Percentiles rank a stretch among this genome's conserved stretches.
phyloP scores from a whole-genome alignment of 2,888 invertebrate genomes.

The Caenorhabditis sp. region DNA sequence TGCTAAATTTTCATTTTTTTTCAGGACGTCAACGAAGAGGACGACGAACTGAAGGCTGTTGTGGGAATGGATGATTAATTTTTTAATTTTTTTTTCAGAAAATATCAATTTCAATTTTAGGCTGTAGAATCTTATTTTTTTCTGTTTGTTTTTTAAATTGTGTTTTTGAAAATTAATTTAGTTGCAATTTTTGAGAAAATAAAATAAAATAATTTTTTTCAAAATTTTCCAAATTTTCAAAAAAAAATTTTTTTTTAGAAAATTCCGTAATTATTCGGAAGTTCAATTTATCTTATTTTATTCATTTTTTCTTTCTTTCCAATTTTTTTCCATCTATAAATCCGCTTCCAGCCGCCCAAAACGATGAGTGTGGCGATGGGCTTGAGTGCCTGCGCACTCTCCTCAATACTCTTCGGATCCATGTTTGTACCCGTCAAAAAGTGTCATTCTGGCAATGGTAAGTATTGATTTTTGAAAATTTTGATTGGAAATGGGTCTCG shows the following conservation, averaged over 20 bases:
- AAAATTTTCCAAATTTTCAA: background rate
- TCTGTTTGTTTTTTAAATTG: background rate
- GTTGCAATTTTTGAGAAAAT: background rate
- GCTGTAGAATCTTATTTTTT: background rate
- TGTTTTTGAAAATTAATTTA: too few relatives aligned
- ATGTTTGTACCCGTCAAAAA: conserved; percentile 85
- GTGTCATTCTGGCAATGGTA: conserved; percentile 84
- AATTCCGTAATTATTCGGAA: conserved; percentile 4
- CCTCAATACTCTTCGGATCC: conserved; percentile 84
- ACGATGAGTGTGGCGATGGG: conserved; percentile 79
- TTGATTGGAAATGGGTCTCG: too few relatives aligned
- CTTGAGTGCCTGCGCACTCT: conserved; percentile 83
- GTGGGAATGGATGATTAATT: conserved; percentile 72
- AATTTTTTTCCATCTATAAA: background rate
- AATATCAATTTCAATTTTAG: too few relatives aligned
- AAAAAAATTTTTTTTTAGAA: conserved; percentile 1
- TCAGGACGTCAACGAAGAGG: conserved; percentile 75
- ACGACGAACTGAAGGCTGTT: conserved; percentile 74
- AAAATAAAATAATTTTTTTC: background rate
- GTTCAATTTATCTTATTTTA: background rate
- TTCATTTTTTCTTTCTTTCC: conserved; percentile 10
- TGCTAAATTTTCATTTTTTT: conserved; percentile 33
- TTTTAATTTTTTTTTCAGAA: conserved; percentile 3
- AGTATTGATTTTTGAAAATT: conserved; percentile 12
- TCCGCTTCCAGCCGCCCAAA: background rate